Conservation (phyloP, 2,113 vertebrate species). For the Epinephelus fuscoguttatus region DNA sequence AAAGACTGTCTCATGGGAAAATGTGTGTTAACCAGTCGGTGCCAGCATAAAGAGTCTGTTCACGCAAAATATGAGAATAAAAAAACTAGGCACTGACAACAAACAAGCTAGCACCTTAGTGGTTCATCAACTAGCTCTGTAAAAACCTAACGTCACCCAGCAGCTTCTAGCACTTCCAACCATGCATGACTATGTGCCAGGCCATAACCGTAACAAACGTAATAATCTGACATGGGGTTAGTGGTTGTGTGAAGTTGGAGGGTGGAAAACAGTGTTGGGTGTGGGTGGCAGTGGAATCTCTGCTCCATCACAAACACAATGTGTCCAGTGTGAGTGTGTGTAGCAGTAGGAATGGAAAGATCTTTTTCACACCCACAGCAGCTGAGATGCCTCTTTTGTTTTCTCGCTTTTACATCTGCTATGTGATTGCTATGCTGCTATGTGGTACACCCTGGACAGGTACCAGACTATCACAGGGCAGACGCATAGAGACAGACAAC, state of each 20-base stretch:
- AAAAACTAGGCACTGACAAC: too few species aligned
- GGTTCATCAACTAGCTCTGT: too few species aligned
- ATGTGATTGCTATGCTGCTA: background rate
- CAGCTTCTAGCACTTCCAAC: too few species aligned
- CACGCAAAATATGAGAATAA: background rate
- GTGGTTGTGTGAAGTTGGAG: background rate
- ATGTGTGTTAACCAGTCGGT: background rate
- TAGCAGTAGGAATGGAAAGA: background rate
- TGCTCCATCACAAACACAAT: conserved; percentile 29
- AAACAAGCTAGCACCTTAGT: too few species aligned
- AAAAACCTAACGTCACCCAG: too few species aligned
- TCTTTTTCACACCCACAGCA: conserved; percentile 12
- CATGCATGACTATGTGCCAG: too few species aligned
- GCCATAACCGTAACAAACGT: too few species aligned
- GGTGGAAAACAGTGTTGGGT: background rate
- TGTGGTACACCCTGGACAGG: too few species aligned
- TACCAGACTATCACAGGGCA: too few species aligned
- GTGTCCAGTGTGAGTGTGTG: background rate
- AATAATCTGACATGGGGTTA: conserved; percentile 1
- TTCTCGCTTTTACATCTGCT: background rate
- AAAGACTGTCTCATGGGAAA: conserved; percentile 10
- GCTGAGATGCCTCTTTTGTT: background rate
- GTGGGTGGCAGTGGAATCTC: conserved; percentile 54
- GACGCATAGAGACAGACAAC: too few species aligned
- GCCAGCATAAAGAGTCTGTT: too few species aligned